phyloP scores from a whole-genome alignment of 1,140 invertebrate species.

The Lethocerus indicus region DNA sequence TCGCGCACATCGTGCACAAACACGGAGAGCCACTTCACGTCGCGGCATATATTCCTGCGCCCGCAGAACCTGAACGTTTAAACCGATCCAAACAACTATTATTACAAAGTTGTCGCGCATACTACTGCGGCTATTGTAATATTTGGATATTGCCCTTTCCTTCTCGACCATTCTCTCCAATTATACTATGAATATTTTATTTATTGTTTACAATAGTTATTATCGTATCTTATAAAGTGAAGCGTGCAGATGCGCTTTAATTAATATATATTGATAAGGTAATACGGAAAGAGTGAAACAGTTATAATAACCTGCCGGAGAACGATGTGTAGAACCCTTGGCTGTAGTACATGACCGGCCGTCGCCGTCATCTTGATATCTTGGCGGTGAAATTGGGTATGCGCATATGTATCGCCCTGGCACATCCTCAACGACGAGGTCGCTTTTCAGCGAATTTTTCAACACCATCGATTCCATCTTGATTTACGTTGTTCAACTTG shows the following conservation, averaged over 20 bases:
- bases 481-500: constrained; percentile 6
- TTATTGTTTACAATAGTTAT: background rate
- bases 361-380: constrained; percentile 43
- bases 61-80: constrained; percentile 55
- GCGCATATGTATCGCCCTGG: constrained; percentile 16
- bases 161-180: background rate
- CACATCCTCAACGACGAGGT: constrained; percentile 14
- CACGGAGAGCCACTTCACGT: constrained; percentile 43
- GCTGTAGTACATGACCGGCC: constrained; percentile 56
- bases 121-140: too few species aligned
- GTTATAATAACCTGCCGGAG: constrained; percentile 43
- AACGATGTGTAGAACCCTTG: constrained; percentile 71
- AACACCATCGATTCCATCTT: constrained; percentile 4
- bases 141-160: background rate
- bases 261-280: too few species aligned
- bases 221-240: background rate
- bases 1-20: constrained; percentile 72
- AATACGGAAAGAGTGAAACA: too few species aligned
- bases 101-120: too few species aligned
- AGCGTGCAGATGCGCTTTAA: background rate
- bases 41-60: constrained; percentile 59
- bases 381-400: constrained; percentile 39
- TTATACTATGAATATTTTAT: background rate
- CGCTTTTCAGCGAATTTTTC: constrained; percentile 9
- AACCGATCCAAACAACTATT: too few species aligned